These are phyloP conservation scores for Notothenia rossii DNA, from an alignment of 2,113 vertebrate species.

Conservation along the genomic window DNA sequence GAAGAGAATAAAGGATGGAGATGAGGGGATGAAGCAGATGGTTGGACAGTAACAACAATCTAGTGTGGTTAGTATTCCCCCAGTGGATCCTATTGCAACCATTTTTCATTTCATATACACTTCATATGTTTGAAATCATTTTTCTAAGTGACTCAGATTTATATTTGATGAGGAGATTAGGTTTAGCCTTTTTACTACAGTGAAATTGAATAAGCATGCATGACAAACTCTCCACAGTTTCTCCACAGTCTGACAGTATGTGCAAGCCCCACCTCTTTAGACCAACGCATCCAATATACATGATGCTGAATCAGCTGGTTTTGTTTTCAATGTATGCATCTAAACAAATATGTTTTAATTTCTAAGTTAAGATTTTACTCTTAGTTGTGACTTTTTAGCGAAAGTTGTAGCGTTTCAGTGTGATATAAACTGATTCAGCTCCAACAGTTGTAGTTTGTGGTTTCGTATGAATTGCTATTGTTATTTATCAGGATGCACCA, in stretches of 20 bases:
- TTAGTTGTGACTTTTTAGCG: not conserved
- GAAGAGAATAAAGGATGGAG: conserved; percentile 5
- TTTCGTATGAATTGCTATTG: not conserved
- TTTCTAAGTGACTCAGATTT: conserved; percentile 27
- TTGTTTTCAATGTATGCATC: not conserved
- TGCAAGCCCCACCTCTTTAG: not conserved
- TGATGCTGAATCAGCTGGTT: not conserved
- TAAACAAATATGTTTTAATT: not conserved
- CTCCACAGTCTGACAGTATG: not conserved
- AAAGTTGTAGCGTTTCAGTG: too few species aligned
- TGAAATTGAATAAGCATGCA: conserved; percentile 6
- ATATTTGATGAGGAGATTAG: conserved; percentile 24
- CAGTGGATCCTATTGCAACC: conserved; percentile 41
- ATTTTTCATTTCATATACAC: conserved; percentile 44
- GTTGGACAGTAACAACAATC: conserved; percentile 50
- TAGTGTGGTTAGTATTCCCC: conserved; percentile 57
- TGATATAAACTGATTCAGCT: not conserved
- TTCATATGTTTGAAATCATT: conserved; percentile 46
- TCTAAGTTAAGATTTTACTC: not conserved
- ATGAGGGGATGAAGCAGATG: conserved; percentile 46
- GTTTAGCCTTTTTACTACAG: conserved; percentile 40
- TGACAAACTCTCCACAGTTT: not conserved
- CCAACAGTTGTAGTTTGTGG: not conserved
- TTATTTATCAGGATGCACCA: not conserved
- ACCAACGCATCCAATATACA: not conserved